phyloP scores from a whole-genome alignment of 2,888 invertebrate genomes.

The Cenopis cana region DNA sequence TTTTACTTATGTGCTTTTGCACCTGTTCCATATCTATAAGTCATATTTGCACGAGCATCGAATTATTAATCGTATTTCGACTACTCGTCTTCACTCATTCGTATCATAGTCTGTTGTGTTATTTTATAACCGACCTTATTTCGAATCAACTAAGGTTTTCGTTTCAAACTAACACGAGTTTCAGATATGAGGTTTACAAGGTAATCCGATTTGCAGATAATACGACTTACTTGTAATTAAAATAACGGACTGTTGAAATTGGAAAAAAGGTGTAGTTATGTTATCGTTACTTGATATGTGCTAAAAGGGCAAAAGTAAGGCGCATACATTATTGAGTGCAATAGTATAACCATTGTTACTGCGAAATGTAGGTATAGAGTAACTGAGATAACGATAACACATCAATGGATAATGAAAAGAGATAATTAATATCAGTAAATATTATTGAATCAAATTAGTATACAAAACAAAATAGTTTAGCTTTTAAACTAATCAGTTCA shows the following conservation, averaged over 20 bases:
- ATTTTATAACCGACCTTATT: neutral
- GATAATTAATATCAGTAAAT: too few relatives aligned
- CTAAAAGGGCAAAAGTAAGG: conserved; percentile 20
- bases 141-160: neutral
- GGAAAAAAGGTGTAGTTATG: conserved; percentile 39
- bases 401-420: neutral
- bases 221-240: conserved; percentile 41
- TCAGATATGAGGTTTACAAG: conserved; percentile 12
- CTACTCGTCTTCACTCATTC: conserved; percentile 5
- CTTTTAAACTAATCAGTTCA: too few relatives aligned
- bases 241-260: conserved; percentile 37
- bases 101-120: neutral
- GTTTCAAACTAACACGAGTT: neutral
- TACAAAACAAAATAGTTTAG: too few relatives aligned
- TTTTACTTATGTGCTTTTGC: conserved; percentile 31
- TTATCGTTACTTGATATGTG: conserved; percentile 36
- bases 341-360: too few relatives aligned
- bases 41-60: conserved; percentile 36
- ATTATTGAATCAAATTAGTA: too few relatives aligned
- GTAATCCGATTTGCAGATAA: conserved; percentile 31
- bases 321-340: conserved; percentile 20
- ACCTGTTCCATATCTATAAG: conserved; percentile 41
- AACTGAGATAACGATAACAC: too few relatives aligned
- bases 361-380: neutral
- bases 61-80: conserved; percentile 26